Evolutionary conservation across 2,888 invertebrate genomes (phyloP).

Genomic region (Allophyes oxyacanthae): DNA sequence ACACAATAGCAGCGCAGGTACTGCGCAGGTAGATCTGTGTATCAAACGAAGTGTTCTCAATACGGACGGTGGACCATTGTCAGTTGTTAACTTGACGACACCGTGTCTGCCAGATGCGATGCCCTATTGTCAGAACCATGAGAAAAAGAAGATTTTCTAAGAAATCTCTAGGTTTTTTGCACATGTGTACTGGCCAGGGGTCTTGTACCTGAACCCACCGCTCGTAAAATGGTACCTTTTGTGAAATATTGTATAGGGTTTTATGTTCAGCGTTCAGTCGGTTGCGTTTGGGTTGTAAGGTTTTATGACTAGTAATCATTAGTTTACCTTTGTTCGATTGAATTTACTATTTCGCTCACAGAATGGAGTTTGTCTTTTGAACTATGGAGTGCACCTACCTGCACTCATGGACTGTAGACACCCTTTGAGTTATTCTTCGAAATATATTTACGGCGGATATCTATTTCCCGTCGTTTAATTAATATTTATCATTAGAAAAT

Average conservation of each 20-base stretch:
- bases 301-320: slow-evolving; percentile 55
- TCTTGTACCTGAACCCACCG: slow-evolving; percentile 69
- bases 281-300: slow-evolving; percentile 47
- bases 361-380: slow-evolving; percentile 19
- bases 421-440: slow-evolving; percentile 27
- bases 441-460: slow-evolving; percentile 39
- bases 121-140: slow-evolving; percentile 67
- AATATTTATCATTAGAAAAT: slow-evolving; percentile 30
- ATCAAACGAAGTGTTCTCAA: slow-evolving; percentile 51
- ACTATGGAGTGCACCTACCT: no score
- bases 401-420: slow-evolving; percentile 18
- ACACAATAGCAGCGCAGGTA: slow-evolving; percentile 65
- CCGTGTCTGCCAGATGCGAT: slow-evolving; percentile 82
- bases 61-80: slow-evolving; percentile 66
- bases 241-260: slow-evolving; percentile 46
- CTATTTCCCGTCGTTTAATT: slow-evolving; percentile 44
- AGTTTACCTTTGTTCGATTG: slow-evolving; percentile 42
- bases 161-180: slow-evolving; percentile 71
- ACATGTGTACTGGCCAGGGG: slow-evolving; percentile 67
- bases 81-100: slow-evolving; percentile 70
- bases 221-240: slow-evolving; percentile 64
- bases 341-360: slow-evolving; percentile 30
- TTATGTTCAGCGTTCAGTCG: slow-evolving; percentile 41
- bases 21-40: slow-evolving; percentile 68
- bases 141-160: slow-evolving; percentile 69